Evolutionary conservation across 2,797 vertebrate genomes (phyloP).

Genomic region (Liparis tanakae): DNA sequence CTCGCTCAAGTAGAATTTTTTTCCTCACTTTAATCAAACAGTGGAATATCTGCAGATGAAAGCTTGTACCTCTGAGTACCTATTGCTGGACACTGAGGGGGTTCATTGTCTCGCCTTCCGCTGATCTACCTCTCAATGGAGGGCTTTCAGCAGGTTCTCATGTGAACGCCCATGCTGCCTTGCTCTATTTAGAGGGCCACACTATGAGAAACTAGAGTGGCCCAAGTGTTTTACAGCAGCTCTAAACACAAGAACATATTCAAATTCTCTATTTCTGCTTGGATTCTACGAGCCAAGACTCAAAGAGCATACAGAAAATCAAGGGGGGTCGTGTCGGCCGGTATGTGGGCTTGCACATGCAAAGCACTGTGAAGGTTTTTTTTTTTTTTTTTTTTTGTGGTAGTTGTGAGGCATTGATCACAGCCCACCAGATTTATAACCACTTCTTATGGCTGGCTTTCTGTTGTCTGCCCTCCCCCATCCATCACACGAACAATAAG

Average conservation of each 20-base stretch:
- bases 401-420: slow-evolving; percentile 67
- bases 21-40: slow-evolving; percentile 82
- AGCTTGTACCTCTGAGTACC: slow-evolving; percentile 72
- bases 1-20: slow-evolving; percentile 74
- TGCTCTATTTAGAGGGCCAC: slow-evolving; percentile 60
- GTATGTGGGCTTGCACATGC: slow-evolving; percentile 44
- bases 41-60: slow-evolving; percentile 79
- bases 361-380: slow-evolving; percentile 42
- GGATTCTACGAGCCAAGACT: slow-evolving; percentile 47
- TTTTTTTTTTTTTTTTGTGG: slow-evolving; percentile 18
- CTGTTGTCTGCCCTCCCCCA: slow-evolving; percentile 56
- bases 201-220: slow-evolving; percentile 54
- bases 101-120: slow-evolving; percentile 78
- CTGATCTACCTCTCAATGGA: slow-evolving; percentile 72
- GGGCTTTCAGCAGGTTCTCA: slow-evolving; percentile 76
- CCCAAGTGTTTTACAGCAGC: slow-evolving; percentile 66
- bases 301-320: slow-evolving; percentile 48
- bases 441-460: slow-evolving; percentile 52
- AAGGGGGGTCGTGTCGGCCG: slow-evolving; percentile 39
- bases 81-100: slow-evolving; percentile 74
- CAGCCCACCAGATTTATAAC: slow-evolving; percentile 62
- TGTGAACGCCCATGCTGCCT: slow-evolving; percentile 64
- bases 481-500: slow-evolving; percentile 65
- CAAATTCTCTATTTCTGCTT: slow-evolving; percentile 47
- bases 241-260: slow-evolving; percentile 52